phyloP scores from a whole-genome alignment of 1,140 invertebrate genomes.

The Alviniconcha marisindica region DNA sequence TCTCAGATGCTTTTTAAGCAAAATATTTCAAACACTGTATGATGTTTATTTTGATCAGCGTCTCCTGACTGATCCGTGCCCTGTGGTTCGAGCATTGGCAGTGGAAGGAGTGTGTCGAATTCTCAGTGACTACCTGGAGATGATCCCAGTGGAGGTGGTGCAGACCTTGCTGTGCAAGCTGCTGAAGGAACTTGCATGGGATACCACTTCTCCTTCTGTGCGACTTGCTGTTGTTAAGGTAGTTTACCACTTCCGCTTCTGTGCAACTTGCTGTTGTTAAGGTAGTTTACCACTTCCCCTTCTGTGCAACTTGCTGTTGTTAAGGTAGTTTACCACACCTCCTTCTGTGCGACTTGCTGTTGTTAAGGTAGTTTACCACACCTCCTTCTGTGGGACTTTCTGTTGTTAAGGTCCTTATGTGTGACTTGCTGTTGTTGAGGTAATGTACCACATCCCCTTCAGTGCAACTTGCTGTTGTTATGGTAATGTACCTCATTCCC shows the following conservation, averaged over 20 bases:
- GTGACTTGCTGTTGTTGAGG: no score
- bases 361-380: background rate
- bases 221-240: slow-evolving; percentile 74
- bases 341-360: background rate
- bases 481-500: slow-evolving; percentile 60
- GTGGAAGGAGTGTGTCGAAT: slow-evolving; percentile 71
- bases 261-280: background rate
- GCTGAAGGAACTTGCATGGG: slow-evolving; percentile 70
- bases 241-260: slow-evolving; percentile 17
- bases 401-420: background rate
- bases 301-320: background rate
- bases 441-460: slow-evolving; percentile 68
- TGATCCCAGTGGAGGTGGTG: slow-evolving; percentile 71
- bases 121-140: slow-evolving; percentile 70
- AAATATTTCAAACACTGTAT: background rate
- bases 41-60: slow-evolving; percentile 52
- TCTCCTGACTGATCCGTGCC: slow-evolving; percentile 70
- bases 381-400: background rate
- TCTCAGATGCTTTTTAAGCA: background rate
- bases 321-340: background rate
- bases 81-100: slow-evolving; percentile 61
- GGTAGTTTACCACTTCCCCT: background rate
- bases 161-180: slow-evolving; percentile 67
- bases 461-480: slow-evolving; percentile 73
- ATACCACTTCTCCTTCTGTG: slow-evolving; percentile 72